Base-by-base conservation (phyloP, 2,113 vertebrate genomes). In the Uropsilus gracilis region DNA sequence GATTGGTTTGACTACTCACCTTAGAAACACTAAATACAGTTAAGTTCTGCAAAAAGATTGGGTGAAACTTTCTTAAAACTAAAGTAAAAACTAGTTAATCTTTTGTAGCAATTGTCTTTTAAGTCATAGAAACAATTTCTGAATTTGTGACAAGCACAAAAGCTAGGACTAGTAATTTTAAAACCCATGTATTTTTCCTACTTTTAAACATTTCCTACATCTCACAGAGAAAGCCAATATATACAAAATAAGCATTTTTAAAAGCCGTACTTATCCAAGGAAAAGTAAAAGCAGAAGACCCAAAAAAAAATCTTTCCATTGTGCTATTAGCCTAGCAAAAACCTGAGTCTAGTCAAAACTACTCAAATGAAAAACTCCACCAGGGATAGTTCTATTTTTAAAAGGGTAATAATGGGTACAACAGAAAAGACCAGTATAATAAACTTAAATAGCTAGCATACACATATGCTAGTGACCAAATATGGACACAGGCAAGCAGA, bases 61-160 rank as follows among this genome's bases (percentile, higher is more conserved):
- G 24, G 37, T n/a, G 44, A 73, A 90, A 66, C 16, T 55, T 85
- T 64, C 66, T 82, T 57, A 90, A 90, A 83, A 83, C 46, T 73
- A 81, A 86, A 69, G 24, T 32, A 76, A 73, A 71, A 37, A 61
- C 37, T 55, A 86, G 18, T 57, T 53, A 83, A 81, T 9, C 10
- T 26, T 94, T 64, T 69, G n/a, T 28, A 83, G 20, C 20, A 86
- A 75, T 0, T 89, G n/a, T 28, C 46, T 86, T 59, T 59, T 86
- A n/a, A 94, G 72, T 71, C 76, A 92, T 22, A 87, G 39, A 93
- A 82, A 55, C 50, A 86, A 89, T 46, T 86, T 93, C 46, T 86
- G 24, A 80, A 90, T 20, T 75, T 75, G 42, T 72, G 6, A 30
- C 39, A 93, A 91, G 82, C 26, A 91, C 28, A 66, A 64, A 73